phyloP scores from a whole-genome alignment of 2,797 vertebrate genomes.

The Pampus argenteus region DNA sequence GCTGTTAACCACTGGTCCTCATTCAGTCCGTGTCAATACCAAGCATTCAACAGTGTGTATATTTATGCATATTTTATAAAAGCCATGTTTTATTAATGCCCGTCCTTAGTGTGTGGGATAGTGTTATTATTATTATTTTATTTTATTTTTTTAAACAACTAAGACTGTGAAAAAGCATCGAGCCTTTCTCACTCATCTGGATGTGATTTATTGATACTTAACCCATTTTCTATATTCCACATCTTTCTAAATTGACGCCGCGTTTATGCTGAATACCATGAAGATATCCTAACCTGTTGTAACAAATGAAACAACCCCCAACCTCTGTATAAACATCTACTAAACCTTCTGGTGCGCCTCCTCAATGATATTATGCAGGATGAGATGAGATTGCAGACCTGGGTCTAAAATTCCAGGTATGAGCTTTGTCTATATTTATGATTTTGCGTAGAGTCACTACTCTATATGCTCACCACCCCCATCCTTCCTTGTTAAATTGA shows the following conservation, averaged over 20 bases:
- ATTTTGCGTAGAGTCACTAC: constrained; percentile 19
- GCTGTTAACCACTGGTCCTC: constrained; percentile 74
- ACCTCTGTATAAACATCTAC: constrained; percentile 31
- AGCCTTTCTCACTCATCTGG: constrained; percentile 63
- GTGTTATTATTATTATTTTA: too few relatives aligned
- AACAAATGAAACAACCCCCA: constrained; percentile 42
- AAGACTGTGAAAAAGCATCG: constrained; percentile 62
- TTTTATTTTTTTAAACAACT: constrained; percentile 62
- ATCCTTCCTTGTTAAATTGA: constrained; percentile 36
- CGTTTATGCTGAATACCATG: constrained; percentile 42
- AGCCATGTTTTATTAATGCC: constrained; percentile 82
- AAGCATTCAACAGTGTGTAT: constrained; percentile 66
- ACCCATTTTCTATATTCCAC: constrained; percentile 67
- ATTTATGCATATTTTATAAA: constrained; percentile 81
- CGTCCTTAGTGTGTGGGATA: constrained; percentile 67
- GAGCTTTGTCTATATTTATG: constrained; percentile 8
- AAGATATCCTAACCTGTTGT: constrained; percentile 40
- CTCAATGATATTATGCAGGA: constrained; percentile 18
- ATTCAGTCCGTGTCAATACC: constrained; percentile 75
- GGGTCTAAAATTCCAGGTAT: not conserved
- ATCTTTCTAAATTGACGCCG: constrained; percentile 57
- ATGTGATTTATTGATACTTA: constrained; percentile 78
- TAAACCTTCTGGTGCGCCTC: constrained; percentile 39
- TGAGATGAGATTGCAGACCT: constrained; percentile 9
- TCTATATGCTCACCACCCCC: constrained; percentile 21